Evolutionary conservation across 2,113 vertebrate species (phyloP).

Genomic region (Paradoxurus hermaphroditus): DNA sequence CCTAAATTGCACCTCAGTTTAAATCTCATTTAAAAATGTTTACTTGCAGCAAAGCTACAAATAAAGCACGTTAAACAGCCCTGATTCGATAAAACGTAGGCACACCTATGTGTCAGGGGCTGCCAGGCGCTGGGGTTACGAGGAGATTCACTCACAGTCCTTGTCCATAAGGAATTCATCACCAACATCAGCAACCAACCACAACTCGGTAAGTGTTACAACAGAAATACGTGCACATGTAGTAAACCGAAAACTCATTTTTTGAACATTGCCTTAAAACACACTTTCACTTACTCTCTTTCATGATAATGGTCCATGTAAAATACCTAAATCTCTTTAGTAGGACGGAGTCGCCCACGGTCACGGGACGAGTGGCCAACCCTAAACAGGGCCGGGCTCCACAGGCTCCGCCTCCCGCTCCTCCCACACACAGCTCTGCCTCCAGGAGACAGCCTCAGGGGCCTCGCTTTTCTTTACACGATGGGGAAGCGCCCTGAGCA

Average conservation of each 20-base stretch:
- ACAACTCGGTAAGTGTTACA: conserved; percentile 5
- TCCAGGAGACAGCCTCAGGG: background rate
- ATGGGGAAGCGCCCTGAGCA: background rate
- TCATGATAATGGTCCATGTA: background rate
- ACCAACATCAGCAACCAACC: background rate
- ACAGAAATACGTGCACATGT: background rate
- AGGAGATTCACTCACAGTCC: background rate
- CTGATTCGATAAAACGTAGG: background rate
- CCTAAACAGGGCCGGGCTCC: background rate
- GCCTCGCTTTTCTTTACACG: background rate
- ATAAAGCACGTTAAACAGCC: background rate
- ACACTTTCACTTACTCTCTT: background rate
- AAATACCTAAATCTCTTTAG: background rate
- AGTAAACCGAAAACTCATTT: background rate
- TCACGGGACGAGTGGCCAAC: background rate
- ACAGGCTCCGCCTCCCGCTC: background rate
- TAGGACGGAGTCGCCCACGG: background rate
- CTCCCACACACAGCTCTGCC: background rate
- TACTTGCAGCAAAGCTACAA: conserved; percentile 3
- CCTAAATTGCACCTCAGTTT: background rate
- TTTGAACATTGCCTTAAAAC: background rate
- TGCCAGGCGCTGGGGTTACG: background rate
- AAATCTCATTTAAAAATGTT: conserved; percentile 40
- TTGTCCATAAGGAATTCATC: background rate
- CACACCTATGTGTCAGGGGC: background rate